Conservation (phyloP, 1,140 invertebrate species). For the Mesaphorura yosii region DNA sequence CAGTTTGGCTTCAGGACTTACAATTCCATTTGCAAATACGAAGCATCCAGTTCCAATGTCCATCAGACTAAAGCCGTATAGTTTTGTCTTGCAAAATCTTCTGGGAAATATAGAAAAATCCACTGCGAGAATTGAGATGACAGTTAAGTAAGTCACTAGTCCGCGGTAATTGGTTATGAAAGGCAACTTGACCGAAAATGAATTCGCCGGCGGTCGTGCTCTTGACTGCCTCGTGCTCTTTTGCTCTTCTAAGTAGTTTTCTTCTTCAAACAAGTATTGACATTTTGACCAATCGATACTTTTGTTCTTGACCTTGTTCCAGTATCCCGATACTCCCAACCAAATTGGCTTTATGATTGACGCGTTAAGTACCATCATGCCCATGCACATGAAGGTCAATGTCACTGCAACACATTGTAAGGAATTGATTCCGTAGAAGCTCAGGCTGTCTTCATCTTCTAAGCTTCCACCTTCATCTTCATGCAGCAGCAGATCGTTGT, state of each 20-base stretch:
- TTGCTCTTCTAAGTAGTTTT: background rate
- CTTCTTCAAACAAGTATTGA: background rate
- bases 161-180: constrained; percentile 57
- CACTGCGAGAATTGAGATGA: constrained; percentile 76
- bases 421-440: background rate
- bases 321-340: constrained; percentile 6
- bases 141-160: constrained; percentile 59
- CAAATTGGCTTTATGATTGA: constrained; percentile 17
- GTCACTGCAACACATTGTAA: background rate
- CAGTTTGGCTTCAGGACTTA: constrained; percentile 47
- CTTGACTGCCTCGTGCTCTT: background rate
- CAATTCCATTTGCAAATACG: constrained; percentile 72
- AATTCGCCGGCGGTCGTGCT: background rate
- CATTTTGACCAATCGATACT: constrained; percentile 4
- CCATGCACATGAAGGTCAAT: constrained; percentile 3
- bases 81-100: constrained; percentile 72
- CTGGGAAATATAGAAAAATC: constrained; percentile 80
- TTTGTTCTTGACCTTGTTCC: constrained; percentile 12
- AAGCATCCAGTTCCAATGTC: constrained; percentile 86
- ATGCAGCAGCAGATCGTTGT: background rate
- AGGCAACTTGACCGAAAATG: constrained; percentile 28
- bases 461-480: too few species aligned
- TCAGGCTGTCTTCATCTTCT: background rate
- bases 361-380: constrained; percentile 22
- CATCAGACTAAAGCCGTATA: constrained; percentile 82